These are phyloP conservation scores for Amphilophus citrinellus DNA, from an alignment of 2,113 vertebrate genomes.

Conservation along the genomic window DNA sequence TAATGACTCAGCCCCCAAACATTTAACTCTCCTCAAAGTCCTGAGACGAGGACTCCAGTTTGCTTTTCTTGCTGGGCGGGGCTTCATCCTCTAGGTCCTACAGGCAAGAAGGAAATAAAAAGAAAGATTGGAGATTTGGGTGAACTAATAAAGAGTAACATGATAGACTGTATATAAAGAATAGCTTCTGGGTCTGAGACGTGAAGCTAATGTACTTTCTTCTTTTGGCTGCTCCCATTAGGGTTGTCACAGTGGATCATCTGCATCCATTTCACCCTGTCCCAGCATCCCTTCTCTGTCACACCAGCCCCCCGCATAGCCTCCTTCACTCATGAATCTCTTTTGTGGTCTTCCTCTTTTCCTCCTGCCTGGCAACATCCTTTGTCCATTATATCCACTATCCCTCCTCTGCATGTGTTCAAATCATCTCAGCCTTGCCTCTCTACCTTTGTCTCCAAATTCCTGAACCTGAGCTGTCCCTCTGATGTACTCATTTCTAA, in stretches of 20 bases:
- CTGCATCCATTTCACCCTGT: too few species aligned
- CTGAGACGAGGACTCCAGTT: constrained; percentile 91
- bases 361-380: too few species aligned
- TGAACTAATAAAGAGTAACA: neutral
- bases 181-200: neutral
- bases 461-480: too few species aligned
- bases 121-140: neutral
- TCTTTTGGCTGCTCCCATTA: neutral
- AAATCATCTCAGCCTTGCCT: too few species aligned
- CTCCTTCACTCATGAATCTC: too few species aligned
- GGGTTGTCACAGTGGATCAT: neutral
- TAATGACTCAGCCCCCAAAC: constrained; percentile 42
- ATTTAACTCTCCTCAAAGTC: constrained; percentile 92
- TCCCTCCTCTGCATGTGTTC: too few species aligned
- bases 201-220: neutral
- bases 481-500: too few species aligned
- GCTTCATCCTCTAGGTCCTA: constrained; percentile 91
- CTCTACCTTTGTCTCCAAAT: too few species aligned
- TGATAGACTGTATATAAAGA: neutral
- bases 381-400: too few species aligned
- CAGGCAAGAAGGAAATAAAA: neutral
- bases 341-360: too few species aligned
- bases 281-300: too few species aligned
- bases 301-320: too few species aligned
- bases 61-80: constrained; percentile 94